Evolutionary conservation across 2,888 invertebrate genomes (phyloP).

Genomic region (Aleiodes alternator): DNA sequence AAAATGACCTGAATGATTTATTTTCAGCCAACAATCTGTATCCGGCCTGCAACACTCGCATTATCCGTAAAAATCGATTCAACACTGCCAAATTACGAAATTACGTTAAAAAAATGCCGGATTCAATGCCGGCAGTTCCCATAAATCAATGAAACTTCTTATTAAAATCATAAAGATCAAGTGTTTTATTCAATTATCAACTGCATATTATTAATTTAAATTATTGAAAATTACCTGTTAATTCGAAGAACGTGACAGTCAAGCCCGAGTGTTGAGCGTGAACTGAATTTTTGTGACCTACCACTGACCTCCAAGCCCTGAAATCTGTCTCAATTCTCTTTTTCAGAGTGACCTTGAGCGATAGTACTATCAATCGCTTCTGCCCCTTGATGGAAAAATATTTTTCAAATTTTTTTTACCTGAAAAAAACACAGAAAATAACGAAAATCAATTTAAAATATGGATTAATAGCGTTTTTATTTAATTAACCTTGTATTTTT

Average conservation of each 20-base stretch:
- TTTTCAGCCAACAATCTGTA: neutral
- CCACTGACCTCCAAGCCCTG: conserved; percentile 62
- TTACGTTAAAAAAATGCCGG: conserved; percentile 16
- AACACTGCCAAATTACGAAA: neutral
- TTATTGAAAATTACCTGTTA: conserved; percentile 60
- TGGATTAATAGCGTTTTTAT: too few species aligned
- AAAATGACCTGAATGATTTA: conserved; percentile 7
- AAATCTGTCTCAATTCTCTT: neutral
- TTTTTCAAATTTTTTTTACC: too few species aligned
- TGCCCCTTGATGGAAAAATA: too few species aligned
- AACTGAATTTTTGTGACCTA: conserved; percentile 69
- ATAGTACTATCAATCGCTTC: too few species aligned
- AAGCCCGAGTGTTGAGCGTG: conserved; percentile 61
- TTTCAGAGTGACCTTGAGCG: too few species aligned
- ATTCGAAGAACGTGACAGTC: conserved; percentile 57
- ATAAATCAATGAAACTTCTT: neutral
- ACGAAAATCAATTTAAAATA: too few species aligned
- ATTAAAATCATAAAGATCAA: neutral
- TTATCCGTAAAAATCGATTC: conserved; percentile 14
- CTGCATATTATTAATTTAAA: neutral
- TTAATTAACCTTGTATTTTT: too few species aligned
- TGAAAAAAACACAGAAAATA: too few species aligned
- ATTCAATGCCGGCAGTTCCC: neutral
- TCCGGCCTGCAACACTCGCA: conserved; percentile 2
- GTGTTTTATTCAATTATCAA: neutral